These are phyloP conservation scores for Toxostoma redivivum DNA, from an alignment of 2,113 vertebrate genomes.

Conservation along the genomic window DNA sequence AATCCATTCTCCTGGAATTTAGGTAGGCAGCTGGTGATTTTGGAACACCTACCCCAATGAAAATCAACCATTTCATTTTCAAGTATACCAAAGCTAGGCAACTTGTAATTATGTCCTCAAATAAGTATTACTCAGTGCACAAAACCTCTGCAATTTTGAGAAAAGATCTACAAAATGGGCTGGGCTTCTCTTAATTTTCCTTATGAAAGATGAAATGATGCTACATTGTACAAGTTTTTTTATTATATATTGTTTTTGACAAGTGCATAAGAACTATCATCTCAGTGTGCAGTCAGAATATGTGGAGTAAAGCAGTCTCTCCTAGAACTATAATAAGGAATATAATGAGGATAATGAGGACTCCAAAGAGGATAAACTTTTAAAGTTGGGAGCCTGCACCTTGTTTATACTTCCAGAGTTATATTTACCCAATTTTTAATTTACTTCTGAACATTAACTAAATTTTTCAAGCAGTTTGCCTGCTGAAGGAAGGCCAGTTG, in stretches of 20 bases:
- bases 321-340: background rate
- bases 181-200: background rate
- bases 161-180: background rate
- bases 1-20: background rate
- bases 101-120: background rate
- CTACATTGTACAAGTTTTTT: background rate
- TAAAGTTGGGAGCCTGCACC: background rate
- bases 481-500: background rate
- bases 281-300: background rate
- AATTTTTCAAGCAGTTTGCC: background rate
- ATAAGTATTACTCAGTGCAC: background rate
- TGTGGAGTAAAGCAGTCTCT: background rate
- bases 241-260: background rate
- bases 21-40: background rate
- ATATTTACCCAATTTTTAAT: background rate
- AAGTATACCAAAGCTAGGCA: background rate
- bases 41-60: background rate
- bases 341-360: background rate
- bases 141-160: background rate
- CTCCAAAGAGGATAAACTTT: background rate
- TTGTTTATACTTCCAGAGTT: constrained; percentile 21
- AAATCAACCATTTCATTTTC: background rate
- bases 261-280: background rate
- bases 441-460: background rate
- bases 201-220: background rate